Evolutionary conservation across 2,888 invertebrate genomes (phyloP).

Genomic region (Andrena hattorfiana): DNA sequence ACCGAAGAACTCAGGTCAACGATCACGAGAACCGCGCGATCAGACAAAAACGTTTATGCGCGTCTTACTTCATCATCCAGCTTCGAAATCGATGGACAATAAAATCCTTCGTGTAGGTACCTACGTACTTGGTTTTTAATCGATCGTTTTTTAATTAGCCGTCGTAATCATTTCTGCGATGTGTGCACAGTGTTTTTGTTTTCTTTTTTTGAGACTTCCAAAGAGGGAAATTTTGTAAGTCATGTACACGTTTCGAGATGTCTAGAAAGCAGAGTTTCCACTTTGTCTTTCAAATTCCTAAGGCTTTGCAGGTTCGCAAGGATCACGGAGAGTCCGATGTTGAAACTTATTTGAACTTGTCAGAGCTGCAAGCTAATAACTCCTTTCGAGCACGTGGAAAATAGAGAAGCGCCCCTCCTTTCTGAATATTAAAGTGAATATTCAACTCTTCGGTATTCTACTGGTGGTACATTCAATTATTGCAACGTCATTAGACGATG

Average conservation of each 20-base stretch:
- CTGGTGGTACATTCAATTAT: too few species aligned
- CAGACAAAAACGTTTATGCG: background rate
- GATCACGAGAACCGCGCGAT: background rate
- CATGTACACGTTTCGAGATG: conserved; percentile 1
- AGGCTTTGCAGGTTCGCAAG: conserved; percentile 8
- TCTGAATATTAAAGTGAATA: too few species aligned
- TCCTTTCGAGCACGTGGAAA: too few species aligned
- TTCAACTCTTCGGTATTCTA: too few species aligned
- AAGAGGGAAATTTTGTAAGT: background rate
- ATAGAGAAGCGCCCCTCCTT: too few species aligned
- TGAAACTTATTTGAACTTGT: conserved; percentile 12
- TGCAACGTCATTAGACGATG: too few species aligned
- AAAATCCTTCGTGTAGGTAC: too few species aligned
- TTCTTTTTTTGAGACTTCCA: background rate
- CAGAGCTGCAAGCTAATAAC: too few species aligned
- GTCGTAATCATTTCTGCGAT: background rate
- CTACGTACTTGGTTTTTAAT: too few species aligned
- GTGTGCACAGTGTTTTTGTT: too few species aligned
- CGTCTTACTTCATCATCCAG: background rate
- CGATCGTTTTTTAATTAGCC: background rate
- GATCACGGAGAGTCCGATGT: background rate
- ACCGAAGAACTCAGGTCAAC: background rate
- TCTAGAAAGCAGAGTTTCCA: conserved; percentile 31
- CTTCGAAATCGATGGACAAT: background rate
- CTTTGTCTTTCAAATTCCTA: conserved; percentile 39